phyloP scores from a whole-genome alignment of 1,140 invertebrate species.

The Lepidurus apus region DNA sequence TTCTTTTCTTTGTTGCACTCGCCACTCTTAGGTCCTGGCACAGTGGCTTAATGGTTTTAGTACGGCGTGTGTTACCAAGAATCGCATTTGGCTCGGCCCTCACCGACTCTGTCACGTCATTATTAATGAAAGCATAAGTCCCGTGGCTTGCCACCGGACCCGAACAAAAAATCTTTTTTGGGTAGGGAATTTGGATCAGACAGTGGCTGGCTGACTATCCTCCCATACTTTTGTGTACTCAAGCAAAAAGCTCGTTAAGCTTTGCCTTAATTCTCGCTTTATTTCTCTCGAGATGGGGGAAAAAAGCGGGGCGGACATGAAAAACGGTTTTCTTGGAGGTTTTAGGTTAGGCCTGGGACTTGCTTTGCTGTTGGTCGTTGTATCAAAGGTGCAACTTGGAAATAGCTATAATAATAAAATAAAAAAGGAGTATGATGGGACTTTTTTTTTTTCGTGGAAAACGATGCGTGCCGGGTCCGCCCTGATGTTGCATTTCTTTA shows the following conservation, averaged over 20 bases:
- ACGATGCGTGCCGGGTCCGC: neutral
- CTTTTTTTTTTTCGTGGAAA: neutral
- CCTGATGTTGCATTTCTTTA: neutral
- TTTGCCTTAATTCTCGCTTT: constrained; percentile 15
- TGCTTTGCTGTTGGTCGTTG: neutral
- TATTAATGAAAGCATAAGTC: constrained; percentile 13
- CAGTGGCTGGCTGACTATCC: neutral
- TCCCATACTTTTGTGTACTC: constrained; percentile 12
- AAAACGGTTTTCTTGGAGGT: neutral
- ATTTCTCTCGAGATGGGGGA: neutral
- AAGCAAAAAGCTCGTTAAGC: constrained; percentile 10
- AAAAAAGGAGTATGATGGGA: neutral
- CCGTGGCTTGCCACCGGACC: neutral
- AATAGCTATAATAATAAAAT: neutral
- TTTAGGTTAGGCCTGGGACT: neutral
- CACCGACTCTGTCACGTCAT: neutral
- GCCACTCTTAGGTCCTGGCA: neutral
- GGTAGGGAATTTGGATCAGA: neutral
- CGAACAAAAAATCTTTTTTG: neutral
- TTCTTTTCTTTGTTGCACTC: neutral
- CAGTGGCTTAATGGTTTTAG: neutral
- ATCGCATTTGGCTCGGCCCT: constrained; percentile 14
- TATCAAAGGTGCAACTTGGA: neutral
- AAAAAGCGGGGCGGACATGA: neutral
- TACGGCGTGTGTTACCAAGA: constrained; percentile 11